phyloP scores from a whole-genome alignment of 2,113 vertebrate species.

The Tachycineta bicolor region DNA sequence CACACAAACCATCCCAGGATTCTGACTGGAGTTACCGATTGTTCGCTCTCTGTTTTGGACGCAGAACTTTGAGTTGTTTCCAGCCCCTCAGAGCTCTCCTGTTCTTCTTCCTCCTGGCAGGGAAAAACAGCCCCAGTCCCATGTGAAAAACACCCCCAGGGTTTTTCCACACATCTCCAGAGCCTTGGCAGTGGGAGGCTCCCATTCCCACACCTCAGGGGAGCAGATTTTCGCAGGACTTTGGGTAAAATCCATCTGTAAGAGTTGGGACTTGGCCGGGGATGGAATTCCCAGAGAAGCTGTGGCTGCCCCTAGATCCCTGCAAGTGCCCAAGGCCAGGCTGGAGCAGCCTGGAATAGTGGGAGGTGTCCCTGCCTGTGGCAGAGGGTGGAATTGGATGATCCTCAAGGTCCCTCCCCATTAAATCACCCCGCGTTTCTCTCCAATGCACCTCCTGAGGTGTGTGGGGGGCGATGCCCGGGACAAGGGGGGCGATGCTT shows the following conservation, averaged over 20 bases:
- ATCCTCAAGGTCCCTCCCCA: too few relatives aligned
- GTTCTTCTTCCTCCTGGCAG: constrained; percentile 77
- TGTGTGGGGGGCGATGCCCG: too few relatives aligned
- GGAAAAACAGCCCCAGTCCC: not conserved
- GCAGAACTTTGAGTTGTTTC: constrained; percentile 27
- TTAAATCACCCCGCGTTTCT: not conserved
- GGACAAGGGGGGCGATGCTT: not conserved
- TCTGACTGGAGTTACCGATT: constrained; percentile 42
- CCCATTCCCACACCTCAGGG: not conserved
- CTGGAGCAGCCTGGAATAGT: accelerated
- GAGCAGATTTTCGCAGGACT: not conserved
- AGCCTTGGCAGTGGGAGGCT: accelerated
- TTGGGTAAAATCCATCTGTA: not conserved
- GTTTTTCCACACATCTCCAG: not conserved
- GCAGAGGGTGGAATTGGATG: not conserved
- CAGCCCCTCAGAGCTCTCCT: constrained; percentile 47
- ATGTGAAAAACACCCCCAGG: accelerated
- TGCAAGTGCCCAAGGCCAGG: not conserved
- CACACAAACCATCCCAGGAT: not conserved
- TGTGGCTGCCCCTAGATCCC: not conserved
- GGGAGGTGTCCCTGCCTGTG: accelerated
- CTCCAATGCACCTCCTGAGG: not conserved
- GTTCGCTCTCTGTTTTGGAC: constrained; percentile 69
- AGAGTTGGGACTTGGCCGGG: not conserved
- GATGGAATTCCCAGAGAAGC: too few relatives aligned